Percentiles rank a stretch among this genome's conserved stretches.
phyloP scores from a whole-genome alignment of 2,113 vertebrate species.

The Jacana jacana region DNA sequence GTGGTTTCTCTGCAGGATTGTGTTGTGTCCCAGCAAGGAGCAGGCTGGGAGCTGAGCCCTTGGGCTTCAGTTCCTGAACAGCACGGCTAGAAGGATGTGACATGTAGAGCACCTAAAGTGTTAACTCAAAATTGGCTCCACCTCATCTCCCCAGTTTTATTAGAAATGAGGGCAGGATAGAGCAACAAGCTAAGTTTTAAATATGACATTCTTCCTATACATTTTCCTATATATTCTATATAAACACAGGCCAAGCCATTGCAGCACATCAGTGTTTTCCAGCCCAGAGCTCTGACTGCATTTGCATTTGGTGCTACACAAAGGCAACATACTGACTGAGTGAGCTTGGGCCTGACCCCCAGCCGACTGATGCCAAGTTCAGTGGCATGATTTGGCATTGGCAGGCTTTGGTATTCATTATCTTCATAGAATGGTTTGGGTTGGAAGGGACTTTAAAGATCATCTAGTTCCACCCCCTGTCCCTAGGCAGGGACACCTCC shows the following conservation, averaged over 20 bases:
- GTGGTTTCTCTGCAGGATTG: neutral
- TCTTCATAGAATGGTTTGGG: too few relatives aligned
- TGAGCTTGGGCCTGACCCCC: neutral
- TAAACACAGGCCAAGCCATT: neutral
- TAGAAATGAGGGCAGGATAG: neutral
- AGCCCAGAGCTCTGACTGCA: neutral
- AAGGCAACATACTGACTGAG: neutral
- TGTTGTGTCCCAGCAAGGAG: neutral
- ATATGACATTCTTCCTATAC: too few relatives aligned
- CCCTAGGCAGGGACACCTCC: too few relatives aligned
- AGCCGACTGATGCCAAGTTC: neutral
- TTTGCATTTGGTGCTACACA: neutral
- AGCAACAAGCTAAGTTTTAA: neutral
- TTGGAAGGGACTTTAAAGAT: too few relatives aligned
- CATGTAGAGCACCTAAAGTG: neutral
- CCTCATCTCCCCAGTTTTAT: neutral
- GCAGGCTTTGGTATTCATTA: neutral
- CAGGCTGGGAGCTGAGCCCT: neutral
- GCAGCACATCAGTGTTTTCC: neutral
- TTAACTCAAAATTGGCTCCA: neutral
- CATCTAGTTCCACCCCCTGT: too few relatives aligned
- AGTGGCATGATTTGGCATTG: neutral
- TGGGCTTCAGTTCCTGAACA: rapidly evolving
- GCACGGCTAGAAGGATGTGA: neutral
- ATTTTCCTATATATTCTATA: neutral